Evolutionary conservation across 2,888 invertebrate species (phyloP).

Genomic region (Andrena marginata): DNA sequence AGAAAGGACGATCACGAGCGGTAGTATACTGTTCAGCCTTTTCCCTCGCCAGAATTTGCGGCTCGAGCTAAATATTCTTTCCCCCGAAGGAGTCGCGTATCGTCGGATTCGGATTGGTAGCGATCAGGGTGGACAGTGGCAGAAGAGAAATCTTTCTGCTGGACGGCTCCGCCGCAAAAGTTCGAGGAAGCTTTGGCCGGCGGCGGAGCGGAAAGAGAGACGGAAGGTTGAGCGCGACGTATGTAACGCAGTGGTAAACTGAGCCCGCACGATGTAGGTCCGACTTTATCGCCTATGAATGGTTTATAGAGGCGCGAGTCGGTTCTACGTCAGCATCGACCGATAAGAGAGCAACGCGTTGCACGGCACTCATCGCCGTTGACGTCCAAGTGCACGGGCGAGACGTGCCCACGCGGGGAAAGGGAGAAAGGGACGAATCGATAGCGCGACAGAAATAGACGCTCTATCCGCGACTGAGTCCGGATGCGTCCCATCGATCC

Average conservation of each 20-base stretch:
- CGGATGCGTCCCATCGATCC: slow-evolving; percentile 55
- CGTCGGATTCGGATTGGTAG: no score
- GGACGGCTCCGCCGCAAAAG: neutral
- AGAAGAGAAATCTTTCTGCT: no score
- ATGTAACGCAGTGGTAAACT: slow-evolving; percentile 57
- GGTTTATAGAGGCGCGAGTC: slow-evolving; percentile 62
- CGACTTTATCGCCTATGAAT: slow-evolving; percentile 73
- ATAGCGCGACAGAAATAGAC: slow-evolving; percentile 59
- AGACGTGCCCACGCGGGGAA: slow-evolving; percentile 51
- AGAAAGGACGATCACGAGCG: neutral
- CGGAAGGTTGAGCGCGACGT: neutral
- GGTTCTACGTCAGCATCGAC: slow-evolving; percentile 72
- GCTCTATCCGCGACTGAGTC: slow-evolving; percentile 32
- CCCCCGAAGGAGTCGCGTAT: no score
- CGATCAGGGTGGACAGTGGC: no score
- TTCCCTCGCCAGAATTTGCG: no score
- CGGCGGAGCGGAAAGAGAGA: no score
- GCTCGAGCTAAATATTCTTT: no score
- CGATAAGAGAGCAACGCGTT: slow-evolving; percentile 68
- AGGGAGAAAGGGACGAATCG: slow-evolving; percentile 58
- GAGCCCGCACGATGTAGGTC: slow-evolving; percentile 50
- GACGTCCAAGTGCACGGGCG: slow-evolving; percentile 71
- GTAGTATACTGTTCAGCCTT: no score
- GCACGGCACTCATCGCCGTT: slow-evolving; percentile 62
- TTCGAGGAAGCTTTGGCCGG: neutral